Evolutionary conservation across 53 echinoderm and acorn worm species (phyloP), one percentile per base, ranked within the genome.

Genomic region (Echinometra lucunter): DNA sequence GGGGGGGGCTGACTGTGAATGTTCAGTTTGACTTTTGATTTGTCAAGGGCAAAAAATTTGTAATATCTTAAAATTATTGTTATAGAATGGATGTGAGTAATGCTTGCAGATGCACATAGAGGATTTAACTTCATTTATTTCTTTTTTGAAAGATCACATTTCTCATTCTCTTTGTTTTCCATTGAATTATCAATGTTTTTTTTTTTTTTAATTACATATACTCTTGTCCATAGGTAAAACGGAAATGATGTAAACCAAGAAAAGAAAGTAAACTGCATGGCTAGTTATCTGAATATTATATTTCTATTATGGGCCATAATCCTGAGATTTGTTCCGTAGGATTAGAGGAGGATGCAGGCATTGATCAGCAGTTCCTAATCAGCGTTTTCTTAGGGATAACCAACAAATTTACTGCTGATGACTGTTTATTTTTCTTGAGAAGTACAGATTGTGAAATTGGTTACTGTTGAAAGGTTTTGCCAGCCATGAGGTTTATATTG

Each of bases 361-460:
- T 49, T 85, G 49, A 85, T 85, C 85, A 85, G 49, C 89, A n/a
- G 89, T 19, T 37, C 21, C 16, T 58, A 89, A 89, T 89, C 89
- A 89, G 12, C 37, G 19, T 58, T 89, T 89, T 40, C 60, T 89
- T 57, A 58, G 38, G 89, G 89, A 60, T 89, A 89, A 89, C 57
- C 58, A 60, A 60, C 89, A 57, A 89, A 89, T 89, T 89, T 89
- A 60, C 60, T 18, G 37, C 60, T 89, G 89, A 89, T 89, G 89
- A 89, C 60, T 89, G 89, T 89, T 89, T 89, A 89, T 89, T 89
- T 58, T 60, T 89, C 89, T 23, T 89, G 89, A 89, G 37, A 85
- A 85, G 27, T 85, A 49, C 34, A 7, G 60, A 89, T 58, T 89
- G 37, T 35, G 57, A 60, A 60, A 89, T 89, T 89, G 89, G 18